These are phyloP conservation scores for Coenonympha arcania DNA, from an alignment of 2,888 invertebrate genomes.

Conservation along the genomic window DNA sequence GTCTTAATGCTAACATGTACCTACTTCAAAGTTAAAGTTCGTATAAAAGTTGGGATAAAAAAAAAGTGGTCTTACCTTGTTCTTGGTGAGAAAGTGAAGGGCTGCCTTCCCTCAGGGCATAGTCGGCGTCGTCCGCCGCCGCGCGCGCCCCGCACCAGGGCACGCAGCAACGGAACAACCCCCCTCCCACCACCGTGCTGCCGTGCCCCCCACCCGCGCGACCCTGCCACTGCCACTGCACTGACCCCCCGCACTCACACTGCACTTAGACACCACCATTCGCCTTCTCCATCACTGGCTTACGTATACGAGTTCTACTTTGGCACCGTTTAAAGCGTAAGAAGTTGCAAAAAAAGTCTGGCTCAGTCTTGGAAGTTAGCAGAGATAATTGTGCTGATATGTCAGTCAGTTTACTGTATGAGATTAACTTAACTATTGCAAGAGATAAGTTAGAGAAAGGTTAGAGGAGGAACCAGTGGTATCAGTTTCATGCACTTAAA, in stretches of 20 bases:
- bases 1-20: no score
- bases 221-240: constrained; percentile 36
- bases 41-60: neutral
- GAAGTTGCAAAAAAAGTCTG: constrained; percentile 39
- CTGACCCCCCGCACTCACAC: constrained; percentile 32
- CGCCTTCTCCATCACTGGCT: constrained; percentile 22
- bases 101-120: constrained; percentile 64
- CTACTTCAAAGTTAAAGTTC: neutral
- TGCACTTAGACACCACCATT: constrained; percentile 28
- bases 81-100: constrained; percentile 55
- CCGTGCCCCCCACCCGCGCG: constrained; percentile 58
- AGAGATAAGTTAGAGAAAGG: neutral
- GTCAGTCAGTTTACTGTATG: constrained; percentile 41
- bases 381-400: constrained; percentile 56
- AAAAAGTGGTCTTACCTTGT: constrained; percentile 46
- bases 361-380: constrained; percentile 60
- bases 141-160: constrained; percentile 84
- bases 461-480: neutral
- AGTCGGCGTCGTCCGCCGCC: constrained; percentile 77
- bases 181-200: constrained; percentile 81
- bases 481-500: neutral
- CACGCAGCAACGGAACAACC: constrained; percentile 88
- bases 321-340: constrained; percentile 41
- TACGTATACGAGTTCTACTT: constrained; percentile 26
- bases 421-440: neutral